Conservation (phyloP, 2,888 invertebrate species). For the Plebejus argus region DNA sequence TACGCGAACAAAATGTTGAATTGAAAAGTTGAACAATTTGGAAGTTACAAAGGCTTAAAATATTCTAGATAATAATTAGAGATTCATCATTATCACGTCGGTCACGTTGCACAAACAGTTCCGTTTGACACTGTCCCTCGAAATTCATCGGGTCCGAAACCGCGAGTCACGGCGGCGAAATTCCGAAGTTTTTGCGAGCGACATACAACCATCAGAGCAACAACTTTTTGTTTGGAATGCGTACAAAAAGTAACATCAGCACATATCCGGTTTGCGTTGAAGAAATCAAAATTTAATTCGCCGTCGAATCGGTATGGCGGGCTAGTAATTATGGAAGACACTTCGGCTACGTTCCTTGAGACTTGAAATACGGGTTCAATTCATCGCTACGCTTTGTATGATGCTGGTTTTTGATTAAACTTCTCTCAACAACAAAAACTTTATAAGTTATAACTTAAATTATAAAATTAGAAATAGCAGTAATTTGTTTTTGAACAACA, state of each 20-base stretch:
- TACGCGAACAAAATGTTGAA: too few species aligned
- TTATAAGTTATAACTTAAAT: too few species aligned
- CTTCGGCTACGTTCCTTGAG: slow-evolving; percentile 23
- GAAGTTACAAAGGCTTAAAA: neutral
- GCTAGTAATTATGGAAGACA: slow-evolving; percentile 29
- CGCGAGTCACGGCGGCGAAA: slow-evolving; percentile 73
- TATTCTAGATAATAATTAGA: neutral
- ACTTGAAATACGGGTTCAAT: slow-evolving; percentile 25
- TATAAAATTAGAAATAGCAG: too few species aligned
- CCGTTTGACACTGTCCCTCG: slow-evolving; percentile 55
- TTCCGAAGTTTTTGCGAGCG: slow-evolving; percentile 66
- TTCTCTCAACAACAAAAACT: neutral
- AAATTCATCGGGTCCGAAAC: slow-evolving; percentile 70
- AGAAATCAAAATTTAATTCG: slow-evolving; percentile 57
- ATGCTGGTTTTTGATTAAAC: neutral
- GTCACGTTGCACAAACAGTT: slow-evolving; percentile 32
- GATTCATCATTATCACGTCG: slow-evolving; percentile 11
- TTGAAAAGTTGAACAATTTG: neutral
- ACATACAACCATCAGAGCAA: slow-evolving; percentile 65
- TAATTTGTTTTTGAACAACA: too few species aligned
- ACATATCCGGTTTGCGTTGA: slow-evolving; percentile 62
- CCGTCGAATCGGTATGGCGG: slow-evolving; percentile 34
- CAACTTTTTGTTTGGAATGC: slow-evolving; percentile 74
- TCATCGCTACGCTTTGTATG: neutral
- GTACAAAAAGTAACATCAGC: slow-evolving; percentile 67